These are phyloP conservation scores for Eupleurogrammus muticus DNA, from an alignment of 2,797 vertebrate genomes.

Conservation along the genomic window DNA sequence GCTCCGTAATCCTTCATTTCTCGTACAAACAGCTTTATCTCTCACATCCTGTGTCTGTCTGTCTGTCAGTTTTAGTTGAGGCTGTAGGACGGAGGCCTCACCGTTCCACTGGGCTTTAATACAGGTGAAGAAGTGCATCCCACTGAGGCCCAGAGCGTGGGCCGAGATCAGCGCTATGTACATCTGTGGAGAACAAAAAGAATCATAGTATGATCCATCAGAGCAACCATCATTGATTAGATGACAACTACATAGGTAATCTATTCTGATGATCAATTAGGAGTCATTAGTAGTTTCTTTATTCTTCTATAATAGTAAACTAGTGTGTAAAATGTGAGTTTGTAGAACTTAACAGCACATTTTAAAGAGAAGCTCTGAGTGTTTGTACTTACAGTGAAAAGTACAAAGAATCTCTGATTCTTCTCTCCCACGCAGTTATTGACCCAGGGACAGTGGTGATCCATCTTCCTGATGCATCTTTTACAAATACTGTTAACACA, in stretches of 20 bases:
- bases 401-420: slow-evolving; percentile 98
- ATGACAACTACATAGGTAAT: too few relatives aligned
- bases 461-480: slow-evolving; percentile 98
- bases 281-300: too few relatives aligned
- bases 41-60: not conserved
- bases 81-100: slow-evolving; percentile 72
- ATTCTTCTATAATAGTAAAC: too few relatives aligned
- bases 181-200: too few relatives aligned
- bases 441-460: slow-evolving; percentile 99
- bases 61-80: too few relatives aligned
- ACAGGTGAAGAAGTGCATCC: slow-evolving; percentile 96
- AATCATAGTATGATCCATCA: too few relatives aligned
- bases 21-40: slow-evolving; percentile 18
- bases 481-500: slow-evolving; percentile 97
- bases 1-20: slow-evolving; percentile 1
- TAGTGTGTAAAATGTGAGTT: too few relatives aligned
- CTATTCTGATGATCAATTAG: too few relatives aligned
- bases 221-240: too few relatives aligned
- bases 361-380: too few relatives aligned
- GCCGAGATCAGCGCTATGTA: slow-evolving; percentile 96
- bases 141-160: slow-evolving; percentile 93
- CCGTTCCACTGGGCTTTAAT: slow-evolving; percentile 98
- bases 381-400: slow-evolving; percentile 92
- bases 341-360: too few relatives aligned
- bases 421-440: slow-evolving; percentile 99